Base-by-base conservation (phyloP, 2,113 vertebrate species). In the Bambusicola thoracicus region DNA sequence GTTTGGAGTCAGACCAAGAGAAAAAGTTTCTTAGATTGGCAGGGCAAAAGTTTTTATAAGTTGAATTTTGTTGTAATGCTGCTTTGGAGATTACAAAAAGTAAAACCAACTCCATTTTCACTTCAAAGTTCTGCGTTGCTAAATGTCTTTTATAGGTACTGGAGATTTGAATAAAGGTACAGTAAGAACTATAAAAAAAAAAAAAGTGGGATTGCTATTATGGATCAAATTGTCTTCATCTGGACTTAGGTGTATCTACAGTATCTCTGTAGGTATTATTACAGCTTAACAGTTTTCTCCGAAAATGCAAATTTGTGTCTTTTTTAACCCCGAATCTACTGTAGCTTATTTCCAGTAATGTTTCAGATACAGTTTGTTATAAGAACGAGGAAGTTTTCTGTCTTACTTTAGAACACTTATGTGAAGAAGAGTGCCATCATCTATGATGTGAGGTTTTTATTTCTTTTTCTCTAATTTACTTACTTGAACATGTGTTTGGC, bases 1-100 rank as follows among this genome's bases (percentile, higher is more conserved):
- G 62, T 89, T 94, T 97, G 92, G 96, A 95, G 49, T 19, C 53
- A 63, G 48, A 83, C 87, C 95, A 97, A 92, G 55, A 51, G 41
- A 76, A 65, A 58, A 85, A 1, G 12, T 53, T 76, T 62, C 69
- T 85, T 72, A 38, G 30, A 29, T 76, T 92, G 36, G 34, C 56
- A 73, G 27, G 36, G 44, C 9, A 69, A 88, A 94, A 73, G 8
- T 2, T 29, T 81, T 75, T 72, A 10, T 69, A 67, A 32, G 36
- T 78, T n/a, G 38, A 30, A 30, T 41, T 38, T 25, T 32, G 21
- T 43, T 13, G 8, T 55, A 56, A 61, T 70, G 44, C 40, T 90
- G 22, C 4, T 79, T 92, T 93, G 65, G 73, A 91, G 84, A 87
- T 79, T 53, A 58, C 41, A 76, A 58, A 30, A 82, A 81, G 81